Evolutionary conservation across 2,113 vertebrate genomes (phyloP).

Genomic region (Osmerus eperlanus): DNA sequence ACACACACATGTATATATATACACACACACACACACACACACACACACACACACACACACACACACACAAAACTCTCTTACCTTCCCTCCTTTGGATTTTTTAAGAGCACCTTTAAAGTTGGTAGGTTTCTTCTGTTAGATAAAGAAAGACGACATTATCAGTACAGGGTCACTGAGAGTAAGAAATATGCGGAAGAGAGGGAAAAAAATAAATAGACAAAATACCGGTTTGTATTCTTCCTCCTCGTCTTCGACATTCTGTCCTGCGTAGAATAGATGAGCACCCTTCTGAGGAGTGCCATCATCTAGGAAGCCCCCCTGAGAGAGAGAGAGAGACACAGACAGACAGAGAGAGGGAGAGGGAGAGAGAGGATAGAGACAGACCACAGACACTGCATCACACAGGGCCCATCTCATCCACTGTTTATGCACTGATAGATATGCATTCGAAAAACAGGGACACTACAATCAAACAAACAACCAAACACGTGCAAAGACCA

Average conservation of each 20-base stretch:
- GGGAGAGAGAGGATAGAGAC: too few species aligned
- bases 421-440: too few species aligned
- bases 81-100: slow-evolving; percentile 41
- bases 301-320: background rate
- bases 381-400: too few species aligned
- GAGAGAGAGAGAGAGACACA: background rate
- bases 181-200: too few species aligned
- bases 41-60: background rate
- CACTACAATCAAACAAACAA: too few species aligned
- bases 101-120: slow-evolving; percentile 40
- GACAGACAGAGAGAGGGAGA: background rate
- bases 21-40: slow-evolving; percentile 6
- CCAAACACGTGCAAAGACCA: too few species aligned
- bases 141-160: background rate
- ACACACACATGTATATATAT: too few species aligned
- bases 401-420: too few species aligned
- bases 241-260: background rate
- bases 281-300: slow-evolving; percentile 13
- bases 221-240: slow-evolving; percentile 44
- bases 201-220: background rate
- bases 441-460: too few species aligned
- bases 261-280: slow-evolving; percentile 27
- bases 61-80: slow-evolving; percentile 24
- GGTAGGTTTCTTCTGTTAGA: slow-evolving; percentile 35
- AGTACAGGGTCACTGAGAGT: background rate